Evolutionary conservation across 2,113 vertebrate genomes (phyloP).

Genomic region (Coptodon bakossiorum): DNA sequence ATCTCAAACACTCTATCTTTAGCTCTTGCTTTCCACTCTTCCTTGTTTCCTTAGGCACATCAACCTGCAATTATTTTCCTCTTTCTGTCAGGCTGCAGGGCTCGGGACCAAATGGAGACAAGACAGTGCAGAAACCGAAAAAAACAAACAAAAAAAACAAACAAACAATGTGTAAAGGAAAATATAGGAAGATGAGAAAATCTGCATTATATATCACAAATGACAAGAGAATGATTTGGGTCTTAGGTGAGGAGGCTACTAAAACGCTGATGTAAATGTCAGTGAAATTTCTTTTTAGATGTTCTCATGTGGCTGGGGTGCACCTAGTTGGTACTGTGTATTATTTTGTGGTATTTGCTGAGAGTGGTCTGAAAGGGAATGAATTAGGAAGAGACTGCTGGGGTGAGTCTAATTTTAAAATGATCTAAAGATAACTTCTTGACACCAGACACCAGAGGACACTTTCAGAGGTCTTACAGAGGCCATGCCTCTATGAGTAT

Average conservation of each 20-base stretch:
- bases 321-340: not conserved
- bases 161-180: not conserved
- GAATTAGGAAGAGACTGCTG: not conserved
- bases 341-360: not conserved
- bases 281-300: not conserved
- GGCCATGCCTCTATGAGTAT: not conserved
- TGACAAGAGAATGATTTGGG: not conserved
- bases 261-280: not conserved
- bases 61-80: slow-evolving; percentile 58
- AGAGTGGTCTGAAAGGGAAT: not conserved
- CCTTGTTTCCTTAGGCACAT: slow-evolving; percentile 27
- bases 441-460: not conserved
- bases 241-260: not conserved
- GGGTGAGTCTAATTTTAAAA: not conserved
- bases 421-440: not conserved
- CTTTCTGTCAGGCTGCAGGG: slow-evolving; percentile 9
- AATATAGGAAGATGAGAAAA: not conserved
- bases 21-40: slow-evolving; percentile 45
- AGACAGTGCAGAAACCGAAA: not conserved
- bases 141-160: not conserved
- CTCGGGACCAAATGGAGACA: not conserved
- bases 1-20: slow-evolving; percentile 59
- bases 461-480: not conserved
- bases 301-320: not conserved
- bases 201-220: not conserved